phyloP scores from a whole-genome alignment of 1,140 invertebrate species.

The Rhysida immarginata region DNA sequence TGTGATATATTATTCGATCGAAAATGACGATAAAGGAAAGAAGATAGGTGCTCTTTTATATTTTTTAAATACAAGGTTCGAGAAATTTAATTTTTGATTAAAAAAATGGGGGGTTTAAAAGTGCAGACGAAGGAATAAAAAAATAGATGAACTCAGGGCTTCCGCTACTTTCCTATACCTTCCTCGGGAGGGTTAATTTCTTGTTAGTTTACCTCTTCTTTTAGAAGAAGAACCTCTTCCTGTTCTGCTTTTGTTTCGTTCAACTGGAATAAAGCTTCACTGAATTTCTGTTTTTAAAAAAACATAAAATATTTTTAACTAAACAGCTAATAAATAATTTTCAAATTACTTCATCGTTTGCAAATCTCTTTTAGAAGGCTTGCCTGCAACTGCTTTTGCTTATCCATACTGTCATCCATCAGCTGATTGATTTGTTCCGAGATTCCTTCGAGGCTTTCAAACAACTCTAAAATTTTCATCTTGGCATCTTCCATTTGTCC shows the following conservation, averaged over 20 bases:
- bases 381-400: background rate
- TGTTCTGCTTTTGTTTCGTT: conserved; percentile 1
- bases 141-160: too few relatives aligned
- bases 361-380: background rate
- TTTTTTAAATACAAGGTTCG: too few relatives aligned
- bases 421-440: background rate
- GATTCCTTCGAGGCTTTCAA: background rate
- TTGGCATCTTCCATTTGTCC: conserved; percentile 3
- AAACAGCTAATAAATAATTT: background rate
- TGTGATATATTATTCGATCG: too few relatives aligned
- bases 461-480: conserved; percentile 6
- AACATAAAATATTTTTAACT: background rate
- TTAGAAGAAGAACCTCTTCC: background rate
- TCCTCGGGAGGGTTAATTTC: too few relatives aligned
- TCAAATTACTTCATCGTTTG: background rate
- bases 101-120: too few relatives aligned
- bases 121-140: too few relatives aligned
- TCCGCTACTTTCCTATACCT: too few relatives aligned
- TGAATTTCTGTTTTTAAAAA: background rate
- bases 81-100: too few relatives aligned
- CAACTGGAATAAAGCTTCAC: background rate
- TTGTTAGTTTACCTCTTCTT: conserved; percentile 7
- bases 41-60: too few relatives aligned
- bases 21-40: too few relatives aligned
- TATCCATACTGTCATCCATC: background rate